A percentile compares a stretch with the other conserved stretches of the same genome.
Conservation (phyloP, 1,140 invertebrate species). For the Leptopilina boulardi region DNA sequence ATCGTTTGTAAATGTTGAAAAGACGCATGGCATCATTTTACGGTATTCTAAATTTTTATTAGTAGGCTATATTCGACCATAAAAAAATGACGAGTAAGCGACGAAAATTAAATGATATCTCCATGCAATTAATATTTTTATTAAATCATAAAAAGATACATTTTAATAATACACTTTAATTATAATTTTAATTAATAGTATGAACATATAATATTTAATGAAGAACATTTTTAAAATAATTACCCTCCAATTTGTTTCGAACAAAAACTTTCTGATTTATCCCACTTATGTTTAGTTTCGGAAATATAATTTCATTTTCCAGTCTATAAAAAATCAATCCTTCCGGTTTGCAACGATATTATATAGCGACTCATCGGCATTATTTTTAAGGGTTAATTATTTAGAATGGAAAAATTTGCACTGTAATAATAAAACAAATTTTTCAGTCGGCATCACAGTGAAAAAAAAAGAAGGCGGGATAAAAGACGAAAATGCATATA, state of each 20-base stretch:
- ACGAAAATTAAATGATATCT: not conserved
- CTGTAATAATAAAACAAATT: conserved; percentile 22
- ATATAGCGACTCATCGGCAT: not conserved
- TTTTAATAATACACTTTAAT: too few relatives aligned
- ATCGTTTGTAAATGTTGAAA: conserved; percentile 18
- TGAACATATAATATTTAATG: too few relatives aligned
- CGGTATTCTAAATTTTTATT: conserved; percentile 6
- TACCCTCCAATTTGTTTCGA: too few relatives aligned
- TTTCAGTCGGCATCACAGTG: conserved; percentile 13
- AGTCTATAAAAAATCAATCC: not conserved
- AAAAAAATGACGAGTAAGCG: not conserved
- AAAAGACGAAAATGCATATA: too few relatives aligned
- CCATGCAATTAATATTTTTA: not conserved
- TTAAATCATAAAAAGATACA: not conserved
- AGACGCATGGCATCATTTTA: not conserved
- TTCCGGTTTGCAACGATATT: not conserved
- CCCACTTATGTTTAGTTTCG: too few relatives aligned
- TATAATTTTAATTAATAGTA: too few relatives aligned
- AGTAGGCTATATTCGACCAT: not conserved
- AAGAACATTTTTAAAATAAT: too few relatives aligned
- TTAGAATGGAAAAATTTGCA: not conserved
- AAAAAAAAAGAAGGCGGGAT: not conserved
- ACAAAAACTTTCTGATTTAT: too few relatives aligned
- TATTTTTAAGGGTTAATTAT: not conserved
- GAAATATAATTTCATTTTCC: too few relatives aligned